Percentiles rank a stretch among this genome's conserved stretches.
phyloP scores from a whole-genome alignment of 92 coral and sea anemone genomes.

The Scolanthus callimorphus region DNA sequence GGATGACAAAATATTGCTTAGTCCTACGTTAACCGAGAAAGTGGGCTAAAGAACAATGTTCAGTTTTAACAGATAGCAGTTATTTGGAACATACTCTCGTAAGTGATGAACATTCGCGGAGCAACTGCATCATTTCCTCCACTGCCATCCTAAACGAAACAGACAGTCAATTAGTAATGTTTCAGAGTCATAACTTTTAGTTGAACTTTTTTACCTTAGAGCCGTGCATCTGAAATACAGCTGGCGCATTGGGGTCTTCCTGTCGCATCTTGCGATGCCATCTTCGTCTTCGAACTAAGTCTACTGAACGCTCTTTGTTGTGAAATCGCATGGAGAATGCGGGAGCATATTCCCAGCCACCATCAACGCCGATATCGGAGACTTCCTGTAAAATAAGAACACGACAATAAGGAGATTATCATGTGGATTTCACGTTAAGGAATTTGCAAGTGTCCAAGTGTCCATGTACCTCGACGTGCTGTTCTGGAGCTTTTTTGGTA shows the following conservation, averaged over 20 bases:
- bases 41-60: too few relatives aligned
- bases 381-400: conserved; percentile 18
- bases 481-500: conserved; percentile 27
- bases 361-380: conserved; percentile 46
- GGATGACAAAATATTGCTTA: too few relatives aligned
- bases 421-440: too few relatives aligned
- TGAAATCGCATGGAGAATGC: conserved; percentile 79
- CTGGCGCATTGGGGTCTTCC: conserved; percentile 78
- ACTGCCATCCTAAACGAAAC: too few relatives aligned
- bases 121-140: conserved; percentile 42
- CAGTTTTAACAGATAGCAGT: too few relatives aligned
- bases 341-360: conserved; percentile 95
- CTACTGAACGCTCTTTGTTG: conserved; percentile 64
- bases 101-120: conserved; percentile 91
- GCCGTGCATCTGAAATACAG: conserved; percentile 43
- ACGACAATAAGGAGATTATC: too few relatives aligned
- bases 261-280: conserved; percentile 95
- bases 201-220: too few relatives aligned
- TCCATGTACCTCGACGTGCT: too few relatives aligned
- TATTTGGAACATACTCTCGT: conserved; percentile 77
- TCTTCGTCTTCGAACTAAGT: conserved; percentile 84
- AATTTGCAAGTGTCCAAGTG: too few relatives aligned
- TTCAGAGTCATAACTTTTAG: too few relatives aligned
- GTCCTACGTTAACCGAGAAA: too few relatives aligned
- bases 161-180: too few relatives aligned